phyloP scores from a whole-genome alignment of 2,888 invertebrate species.

The Philonicus albiceps region DNA sequence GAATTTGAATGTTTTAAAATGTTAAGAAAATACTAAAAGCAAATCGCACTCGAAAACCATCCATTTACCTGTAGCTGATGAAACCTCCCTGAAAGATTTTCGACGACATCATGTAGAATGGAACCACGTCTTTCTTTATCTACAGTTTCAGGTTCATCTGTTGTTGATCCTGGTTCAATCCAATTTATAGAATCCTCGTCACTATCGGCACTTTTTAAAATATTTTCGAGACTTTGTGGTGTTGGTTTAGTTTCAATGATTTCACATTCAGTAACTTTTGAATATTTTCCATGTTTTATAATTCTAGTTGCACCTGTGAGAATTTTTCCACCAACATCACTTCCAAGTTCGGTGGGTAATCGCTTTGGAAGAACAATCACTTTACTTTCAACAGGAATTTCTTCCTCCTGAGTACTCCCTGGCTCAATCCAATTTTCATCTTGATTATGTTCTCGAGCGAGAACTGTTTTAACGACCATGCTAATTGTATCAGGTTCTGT shows the following conservation, averaged over 20 bases:
- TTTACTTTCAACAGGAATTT: neutral
- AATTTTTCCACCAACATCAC: neutral
- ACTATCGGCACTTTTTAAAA: neutral
- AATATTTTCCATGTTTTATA: conserved; percentile 30
- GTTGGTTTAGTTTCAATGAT: neutral
- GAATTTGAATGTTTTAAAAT: neutral
- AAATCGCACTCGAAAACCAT: neutral
- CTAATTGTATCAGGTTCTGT: conserved; percentile 68
- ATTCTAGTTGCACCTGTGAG: conserved; percentile 41
- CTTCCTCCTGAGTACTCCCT: conserved; percentile 52
- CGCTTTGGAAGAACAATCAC: neutral
- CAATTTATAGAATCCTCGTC: conserved; percentile 48
- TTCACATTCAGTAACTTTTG: conserved; percentile 8
- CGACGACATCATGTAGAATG: conserved; percentile 55
- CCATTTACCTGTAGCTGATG: conserved; percentile 51
- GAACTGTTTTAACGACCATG: conserved; percentile 67
- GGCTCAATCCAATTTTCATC: conserved; percentile 59
- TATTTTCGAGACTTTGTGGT: neutral
- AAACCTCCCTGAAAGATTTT: conserved; percentile 52
- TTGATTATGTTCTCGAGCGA: conserved; percentile 55
- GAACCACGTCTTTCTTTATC: conserved; percentile 53
- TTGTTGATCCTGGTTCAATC: conserved; percentile 51
- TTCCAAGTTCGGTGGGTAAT: neutral
- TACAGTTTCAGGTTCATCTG: conserved; percentile 56
- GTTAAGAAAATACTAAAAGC: neutral